A percentile compares a stretch with the other conserved stretches of the same genome.
These are phyloP conservation scores for Gadus macrocephalus DNA, from an alignment of 2,113 vertebrate genomes.

Conservation along the genomic window DNA sequence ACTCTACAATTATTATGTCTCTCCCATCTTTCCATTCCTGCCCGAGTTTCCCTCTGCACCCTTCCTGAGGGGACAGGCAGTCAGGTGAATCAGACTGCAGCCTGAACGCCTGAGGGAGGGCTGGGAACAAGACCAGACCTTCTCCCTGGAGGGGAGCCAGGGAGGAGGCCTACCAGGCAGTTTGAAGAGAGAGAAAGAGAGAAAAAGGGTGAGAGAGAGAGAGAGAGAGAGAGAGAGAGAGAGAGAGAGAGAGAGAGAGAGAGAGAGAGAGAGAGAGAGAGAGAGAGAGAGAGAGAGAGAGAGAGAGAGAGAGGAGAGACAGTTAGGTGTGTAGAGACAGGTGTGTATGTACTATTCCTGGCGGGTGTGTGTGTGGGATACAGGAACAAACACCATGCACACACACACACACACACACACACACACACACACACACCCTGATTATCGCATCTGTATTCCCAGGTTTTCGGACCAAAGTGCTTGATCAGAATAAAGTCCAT, in stretches of 20 bases:
- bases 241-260: too few species aligned
- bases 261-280: too few species aligned
- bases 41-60: too few species aligned
- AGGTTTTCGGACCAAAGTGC: not conserved
- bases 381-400: not conserved
- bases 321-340: not conserved
- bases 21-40: too few species aligned
- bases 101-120: not conserved
- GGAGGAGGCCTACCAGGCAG: not conserved
- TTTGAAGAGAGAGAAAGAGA: not conserved
- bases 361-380: not conserved
- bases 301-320: not conserved
- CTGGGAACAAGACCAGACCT: conserved; percentile 1
- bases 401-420: not conserved
- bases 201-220: not conserved
- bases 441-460: not conserved
- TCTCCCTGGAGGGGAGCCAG: not conserved
- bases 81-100: conserved; percentile 1
- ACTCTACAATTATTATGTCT: too few species aligned
- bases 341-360: not conserved
- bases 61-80: not conserved
- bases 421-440: not conserved
- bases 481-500: too few species aligned
- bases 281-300: not conserved
- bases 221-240: not conserved